Evolutionary conservation across 23 tunicate genomes (phyloP), one percentile per base, ranked within the genome.

Genomic region (Diplosoma virens): DNA sequence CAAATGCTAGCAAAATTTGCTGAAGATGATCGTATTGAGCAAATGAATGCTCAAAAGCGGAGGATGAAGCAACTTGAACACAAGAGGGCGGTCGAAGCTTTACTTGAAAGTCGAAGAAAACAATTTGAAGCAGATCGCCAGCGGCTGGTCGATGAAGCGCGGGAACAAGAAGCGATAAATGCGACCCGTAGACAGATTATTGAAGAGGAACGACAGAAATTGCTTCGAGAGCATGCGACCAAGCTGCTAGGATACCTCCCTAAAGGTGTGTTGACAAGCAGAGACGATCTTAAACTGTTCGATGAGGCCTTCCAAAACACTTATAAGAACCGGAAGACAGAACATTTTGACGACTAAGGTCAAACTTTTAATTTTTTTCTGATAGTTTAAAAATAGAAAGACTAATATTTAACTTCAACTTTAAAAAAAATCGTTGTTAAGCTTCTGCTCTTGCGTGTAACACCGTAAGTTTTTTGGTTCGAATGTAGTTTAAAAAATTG

Each of bases 1-100:
- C 95, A 87, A 75, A 94, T 94, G 99, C 73, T 94, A 36, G 99
- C 86, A 46, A 94, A 94, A 50, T 94, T 94, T 75, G 99, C 99
- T 25, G 95, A 94, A 48, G 99, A 94, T 68, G 99, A 94, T 75
- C 87, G 95, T 1, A 83, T 94, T 25, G 99, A 94, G 68, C 99
- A 94, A 53, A 94, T 94, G 95, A 94, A 94, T 46, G 90, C 86
- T 23, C 95, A 94, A 71, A 94, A 94, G 60, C 79, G 99, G 21
- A 77, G 99, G 56, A 94, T 94, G 99, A 87, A 87, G 58, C 99
- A 94, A 75, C 84, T 87, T 32, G 90, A 94, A 33, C 99, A 94
- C 58, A 94, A 94, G 75, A 50, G 99, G 30, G 99, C 99, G 3
- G 99, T 94, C 1, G 93, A 94, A 47, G 81, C 72, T 11, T 80